Evolutionary conservation across 2,113 vertebrate genomes (phyloP).

Genomic region (Clarias batrachus): DNA sequence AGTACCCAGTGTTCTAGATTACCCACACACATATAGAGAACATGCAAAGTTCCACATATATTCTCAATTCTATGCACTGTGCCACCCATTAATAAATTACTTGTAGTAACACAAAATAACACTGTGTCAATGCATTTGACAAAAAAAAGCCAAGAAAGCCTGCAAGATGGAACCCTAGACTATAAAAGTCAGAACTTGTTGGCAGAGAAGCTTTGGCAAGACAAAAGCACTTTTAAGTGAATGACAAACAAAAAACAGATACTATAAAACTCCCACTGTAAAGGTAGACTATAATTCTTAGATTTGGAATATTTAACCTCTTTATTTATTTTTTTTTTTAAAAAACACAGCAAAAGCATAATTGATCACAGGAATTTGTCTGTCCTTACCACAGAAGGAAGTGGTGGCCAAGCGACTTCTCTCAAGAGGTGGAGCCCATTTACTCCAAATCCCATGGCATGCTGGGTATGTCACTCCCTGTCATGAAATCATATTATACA

Average conservation of each 20-base stretch:
- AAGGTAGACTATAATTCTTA: neutral
- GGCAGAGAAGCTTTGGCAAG: too few species aligned
- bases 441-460: conserved; percentile 98
- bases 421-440: conserved; percentile 96
- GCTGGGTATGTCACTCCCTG: conserved; percentile 98
- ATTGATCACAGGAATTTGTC: neutral
- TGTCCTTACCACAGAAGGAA: conserved; percentile 92
- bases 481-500: conserved; percentile 40
- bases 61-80: neutral
- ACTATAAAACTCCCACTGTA: neutral
- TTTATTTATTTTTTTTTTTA: neutral
- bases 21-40: neutral
- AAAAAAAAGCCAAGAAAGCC: neutral
- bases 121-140: neutral
- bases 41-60: neutral
- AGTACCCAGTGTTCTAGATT: neutral
- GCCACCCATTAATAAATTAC: neutral
- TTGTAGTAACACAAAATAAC: neutral
- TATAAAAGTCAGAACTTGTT: neutral
- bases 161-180: neutral
- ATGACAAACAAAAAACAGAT: neutral
- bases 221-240: neutral
- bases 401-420: conserved; percentile 95
- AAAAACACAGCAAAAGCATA: neutral
- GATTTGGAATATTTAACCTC: neutral